Base-by-base conservation (phyloP, 2,113 vertebrate genomes). In the Halichoeres trimaculatus region DNA sequence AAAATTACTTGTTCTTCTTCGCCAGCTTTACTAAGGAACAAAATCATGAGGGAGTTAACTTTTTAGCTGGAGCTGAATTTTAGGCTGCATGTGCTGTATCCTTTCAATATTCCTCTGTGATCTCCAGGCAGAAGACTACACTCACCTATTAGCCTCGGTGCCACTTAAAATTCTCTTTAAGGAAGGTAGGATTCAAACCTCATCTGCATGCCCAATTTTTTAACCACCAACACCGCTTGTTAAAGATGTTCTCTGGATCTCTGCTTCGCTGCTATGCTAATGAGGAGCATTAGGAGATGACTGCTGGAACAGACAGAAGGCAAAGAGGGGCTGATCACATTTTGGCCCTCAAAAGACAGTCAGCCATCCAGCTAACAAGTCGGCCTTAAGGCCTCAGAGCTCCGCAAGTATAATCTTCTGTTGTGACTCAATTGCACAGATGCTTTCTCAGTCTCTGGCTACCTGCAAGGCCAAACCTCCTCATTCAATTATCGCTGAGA, bases 331-430 rank as follows among this genome's bases (percentile, higher is more conserved):
- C 65, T 80, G 70, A 76, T 87, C 70, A 78, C 82, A 81, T 77
- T 74, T 67, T 23, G 14, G 47, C 59, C 70, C 61, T 62, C 5
- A 20, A 69, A 86, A 85, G 65, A 83, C 67, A 70, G 75, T 73
- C 69, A 70, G 40, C 66, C 74, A 78, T 83, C 70, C 79, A 75
- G 56, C 82, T 75, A 83, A 72, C 75, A 70, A 81, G 53, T 75
- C 69, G 54, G 64, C 81, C 81, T 81, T 10, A 0, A 40, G 59
- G 65, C 68, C 74, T 54, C 68, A 38, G 41, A 69, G 66, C 74
- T 66, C 84, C 78, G 66, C 38, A 67, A 78, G 74, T 80, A 68
- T 85, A 73, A 85, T 78, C 75, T 88, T 54, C 51, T 76, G 59
- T 80, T 83, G 80, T 81, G 71, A 85, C 57, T 77, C 73, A 69